Conservation (phyloP, 2,888 invertebrate species). For the Tenodera sinensis region DNA sequence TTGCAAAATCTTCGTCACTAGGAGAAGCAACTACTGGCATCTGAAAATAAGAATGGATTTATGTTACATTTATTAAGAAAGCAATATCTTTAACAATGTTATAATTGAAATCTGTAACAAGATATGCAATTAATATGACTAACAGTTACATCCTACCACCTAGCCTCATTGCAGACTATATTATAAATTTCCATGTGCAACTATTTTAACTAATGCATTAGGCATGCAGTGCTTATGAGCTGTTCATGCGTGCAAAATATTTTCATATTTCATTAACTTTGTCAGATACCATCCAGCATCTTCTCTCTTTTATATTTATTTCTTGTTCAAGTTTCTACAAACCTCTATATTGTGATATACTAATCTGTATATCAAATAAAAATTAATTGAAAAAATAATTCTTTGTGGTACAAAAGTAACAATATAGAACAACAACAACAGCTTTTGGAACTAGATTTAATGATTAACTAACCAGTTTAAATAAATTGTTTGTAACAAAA, state of each 20-base stretch:
- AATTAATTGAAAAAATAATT: no score
- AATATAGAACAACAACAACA: no score
- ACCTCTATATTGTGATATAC: no score
- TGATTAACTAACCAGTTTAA: no score
- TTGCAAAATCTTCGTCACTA: slow-evolving; percentile 35
- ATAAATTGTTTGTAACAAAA: no score
- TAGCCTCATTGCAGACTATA: background rate
- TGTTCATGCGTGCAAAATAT: background rate
- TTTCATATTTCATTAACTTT: background rate
- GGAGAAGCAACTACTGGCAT: slow-evolving; percentile 36
- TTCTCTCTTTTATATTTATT: no score
- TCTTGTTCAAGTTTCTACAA: no score
- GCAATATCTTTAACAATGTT: background rate
- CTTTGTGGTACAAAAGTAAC: no score
- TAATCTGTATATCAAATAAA: no score
- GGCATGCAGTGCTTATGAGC: background rate
- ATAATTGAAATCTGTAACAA: background rate
- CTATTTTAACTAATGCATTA: background rate
- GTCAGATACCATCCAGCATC: no score
- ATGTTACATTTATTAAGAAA: background rate
- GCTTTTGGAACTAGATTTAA: no score
- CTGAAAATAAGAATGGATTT: slow-evolving; percentile 33
- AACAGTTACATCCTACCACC: background rate
- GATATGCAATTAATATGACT: background rate
- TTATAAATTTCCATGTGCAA: background rate